Percentiles rank a stretch among this genome's conserved stretches.
Conservation (phyloP, 1,140 invertebrate species). For the Drosophila mayri region DNA sequence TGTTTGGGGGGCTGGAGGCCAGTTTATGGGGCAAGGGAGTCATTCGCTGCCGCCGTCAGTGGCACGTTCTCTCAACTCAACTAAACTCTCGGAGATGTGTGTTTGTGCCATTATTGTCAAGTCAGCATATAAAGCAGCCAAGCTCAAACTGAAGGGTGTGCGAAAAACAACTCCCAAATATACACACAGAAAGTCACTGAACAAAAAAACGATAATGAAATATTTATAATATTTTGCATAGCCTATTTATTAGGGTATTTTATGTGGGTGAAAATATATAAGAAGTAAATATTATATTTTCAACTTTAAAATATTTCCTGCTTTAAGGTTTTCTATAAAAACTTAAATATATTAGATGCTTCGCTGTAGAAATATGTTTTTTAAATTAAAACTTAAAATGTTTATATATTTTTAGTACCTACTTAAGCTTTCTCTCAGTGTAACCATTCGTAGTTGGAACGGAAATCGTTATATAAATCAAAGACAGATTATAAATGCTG, state of each 20-base stretch:
- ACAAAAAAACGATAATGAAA: neutral
- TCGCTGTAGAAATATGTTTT: neutral
- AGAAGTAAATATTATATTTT: neutral
- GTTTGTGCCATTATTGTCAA: conserved; percentile 77
- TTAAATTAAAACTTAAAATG: neutral
- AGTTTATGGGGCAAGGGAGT: conserved; percentile 19
- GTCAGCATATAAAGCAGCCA: conserved; percentile 75
- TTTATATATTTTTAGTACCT: too few species aligned
- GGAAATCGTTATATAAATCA: conserved; percentile 84
- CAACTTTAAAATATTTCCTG: neutral
- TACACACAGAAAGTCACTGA: neutral
- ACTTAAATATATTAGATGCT: neutral
- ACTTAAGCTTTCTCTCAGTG: conserved; percentile 26
- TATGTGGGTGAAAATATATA: too few species aligned
- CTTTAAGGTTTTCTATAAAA: neutral
- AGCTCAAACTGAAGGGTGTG: conserved; percentile 21
- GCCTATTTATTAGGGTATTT: neutral
- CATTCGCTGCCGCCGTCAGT: conserved; percentile 21
- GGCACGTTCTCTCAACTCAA: conserved; percentile 38
- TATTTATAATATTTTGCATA: neutral
- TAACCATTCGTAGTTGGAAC: conserved; percentile 56
- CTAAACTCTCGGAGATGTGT: conserved; percentile 35
- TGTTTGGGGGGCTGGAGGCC: neutral
- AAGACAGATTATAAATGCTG: conserved; percentile 82
- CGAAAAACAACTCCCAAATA: conserved; percentile 11